Conservation (phyloP, 2,797 vertebrate genomes). For the Thamnophis elegans region DNA sequence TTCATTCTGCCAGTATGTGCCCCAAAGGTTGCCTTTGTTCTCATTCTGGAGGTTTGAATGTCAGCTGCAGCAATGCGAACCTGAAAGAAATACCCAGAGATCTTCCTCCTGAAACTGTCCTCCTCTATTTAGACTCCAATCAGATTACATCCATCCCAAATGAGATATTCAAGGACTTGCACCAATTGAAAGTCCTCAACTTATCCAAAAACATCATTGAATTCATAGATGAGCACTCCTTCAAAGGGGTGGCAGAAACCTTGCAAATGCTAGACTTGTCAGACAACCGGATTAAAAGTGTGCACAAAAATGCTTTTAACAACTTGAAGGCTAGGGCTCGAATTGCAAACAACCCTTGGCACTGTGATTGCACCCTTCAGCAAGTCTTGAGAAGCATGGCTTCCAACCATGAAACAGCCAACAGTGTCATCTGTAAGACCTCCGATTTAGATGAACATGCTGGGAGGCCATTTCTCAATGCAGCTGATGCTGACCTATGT, state of each 20-base stretch:
- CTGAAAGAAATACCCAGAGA: slow-evolving; percentile 95
- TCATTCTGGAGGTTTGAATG: slow-evolving; percentile 86
- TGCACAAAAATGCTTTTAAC: slow-evolving; percentile 94
- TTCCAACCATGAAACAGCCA: slow-evolving; percentile 90
- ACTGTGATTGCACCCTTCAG: slow-evolving; percentile 96
- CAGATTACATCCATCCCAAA: slow-evolving; percentile 95
- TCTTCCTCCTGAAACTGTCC: slow-evolving; percentile 88
- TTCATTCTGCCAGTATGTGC: slow-evolving; percentile 98
- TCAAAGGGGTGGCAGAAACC: slow-evolving; percentile 90
- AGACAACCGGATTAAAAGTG: slow-evolving; percentile 93
- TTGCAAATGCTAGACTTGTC: slow-evolving; percentile 95
- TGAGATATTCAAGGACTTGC: slow-evolving; percentile 90
- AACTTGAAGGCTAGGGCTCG: slow-evolving; percentile 90
- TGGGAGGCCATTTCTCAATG: slow-evolving; percentile 87
- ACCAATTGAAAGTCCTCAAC: slow-evolving; percentile 91
- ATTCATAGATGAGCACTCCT: slow-evolving; percentile 92
- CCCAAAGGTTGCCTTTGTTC: slow-evolving; percentile 95
- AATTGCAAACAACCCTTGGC: slow-evolving; percentile 97
- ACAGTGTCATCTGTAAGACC: slow-evolving; percentile 91
- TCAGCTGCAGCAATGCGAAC: slow-evolving; percentile 94
- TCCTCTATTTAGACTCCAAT: slow-evolving; percentile 93
- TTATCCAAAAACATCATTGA: slow-evolving; percentile 94
- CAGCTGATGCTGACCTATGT: slow-evolving; percentile 91
- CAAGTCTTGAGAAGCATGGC: slow-evolving; percentile 94
- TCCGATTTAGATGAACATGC: slow-evolving; percentile 87